Conservation (phyloP, 2,797 vertebrate genomes). For the Esox lucius region DNA sequence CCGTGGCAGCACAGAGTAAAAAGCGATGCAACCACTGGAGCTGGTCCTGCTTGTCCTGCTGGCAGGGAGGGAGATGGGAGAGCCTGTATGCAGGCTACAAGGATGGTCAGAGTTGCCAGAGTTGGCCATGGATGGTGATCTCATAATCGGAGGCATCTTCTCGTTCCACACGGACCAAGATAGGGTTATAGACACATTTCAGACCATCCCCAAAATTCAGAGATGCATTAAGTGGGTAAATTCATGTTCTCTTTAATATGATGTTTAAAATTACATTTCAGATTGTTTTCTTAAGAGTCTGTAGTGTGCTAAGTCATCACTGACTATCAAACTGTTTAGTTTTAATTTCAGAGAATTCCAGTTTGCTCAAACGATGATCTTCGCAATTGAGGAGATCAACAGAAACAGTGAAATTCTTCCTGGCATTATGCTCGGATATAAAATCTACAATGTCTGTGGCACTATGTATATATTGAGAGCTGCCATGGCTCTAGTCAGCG, state of each 20-base stretch:
- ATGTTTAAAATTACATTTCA: neutral
- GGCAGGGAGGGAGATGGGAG: slow-evolving; percentile 38
- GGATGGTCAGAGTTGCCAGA: slow-evolving; percentile 59
- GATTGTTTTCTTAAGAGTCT: neutral
- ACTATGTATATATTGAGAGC: slow-evolving; percentile 74
- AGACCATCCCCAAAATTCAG: slow-evolving; percentile 57
- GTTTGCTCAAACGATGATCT: slow-evolving; percentile 76
- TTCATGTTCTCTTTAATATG: neutral
- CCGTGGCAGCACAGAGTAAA: slow-evolving; percentile 36
- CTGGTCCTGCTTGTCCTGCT: slow-evolving; percentile 55
- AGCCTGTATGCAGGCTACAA: slow-evolving; percentile 55
- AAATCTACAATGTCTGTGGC: slow-evolving; percentile 74
- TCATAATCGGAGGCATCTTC: slow-evolving; percentile 78
- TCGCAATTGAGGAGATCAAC: slow-evolving; percentile 79
- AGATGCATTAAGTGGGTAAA: slow-evolving; percentile 73
- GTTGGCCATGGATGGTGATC: slow-evolving; percentile 67
- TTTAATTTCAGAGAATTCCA: slow-evolving; percentile 78
- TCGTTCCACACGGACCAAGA: slow-evolving; percentile 73
- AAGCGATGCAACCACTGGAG: slow-evolving; percentile 53
- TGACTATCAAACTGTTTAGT: slow-evolving; percentile 47
- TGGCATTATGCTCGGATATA: slow-evolving; percentile 70
- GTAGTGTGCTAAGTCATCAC: neutral
- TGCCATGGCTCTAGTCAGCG: slow-evolving; percentile 68
- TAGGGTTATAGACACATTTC: slow-evolving; percentile 62
- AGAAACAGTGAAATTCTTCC: slow-evolving; percentile 60